A percentile compares a stretch with the other conserved stretches of the same genome.
Evolutionary conservation across 2,888 invertebrate species (phyloP).

Genomic region (Leucoptera coffeella): DNA sequence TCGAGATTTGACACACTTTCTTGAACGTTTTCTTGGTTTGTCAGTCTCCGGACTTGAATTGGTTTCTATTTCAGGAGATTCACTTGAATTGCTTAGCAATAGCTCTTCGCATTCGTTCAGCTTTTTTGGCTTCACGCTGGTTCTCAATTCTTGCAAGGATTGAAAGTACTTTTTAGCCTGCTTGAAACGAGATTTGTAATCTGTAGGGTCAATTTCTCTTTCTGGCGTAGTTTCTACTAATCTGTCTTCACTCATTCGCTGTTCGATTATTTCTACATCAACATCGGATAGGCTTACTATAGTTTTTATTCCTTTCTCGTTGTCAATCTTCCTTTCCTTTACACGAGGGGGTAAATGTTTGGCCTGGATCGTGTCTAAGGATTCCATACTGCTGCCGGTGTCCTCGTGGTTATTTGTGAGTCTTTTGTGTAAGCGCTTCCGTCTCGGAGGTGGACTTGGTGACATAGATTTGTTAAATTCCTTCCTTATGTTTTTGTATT

Average conservation of each 20-base stretch:
- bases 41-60: too few relatives aligned
- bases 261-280: conserved; percentile 37
- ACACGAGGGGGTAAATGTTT: not conserved
- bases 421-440: not conserved
- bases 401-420: conserved; percentile 1
- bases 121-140: conserved; percentile 16
- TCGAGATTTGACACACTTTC: conserved; percentile 28
- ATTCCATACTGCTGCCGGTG: conserved; percentile 1
- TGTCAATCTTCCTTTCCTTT: not conserved
- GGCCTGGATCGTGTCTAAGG: not conserved
- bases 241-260: conserved; percentile 12
- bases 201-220: conserved; percentile 14
- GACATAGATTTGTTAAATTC: too few relatives aligned
- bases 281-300: conserved; percentile 35
- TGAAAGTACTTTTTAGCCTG: conserved; percentile 43
- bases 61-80: conserved; percentile 20
- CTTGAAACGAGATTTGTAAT: conserved; percentile 42
- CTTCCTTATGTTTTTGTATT: too few relatives aligned
- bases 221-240: conserved; percentile 19
- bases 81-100: conserved; percentile 20
- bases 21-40: conserved; percentile 15
- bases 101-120: conserved; percentile 33
- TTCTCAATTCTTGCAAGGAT: conserved; percentile 33
- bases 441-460: conserved; percentile 1
- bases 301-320: conserved; percentile 16